A percentile compares a stretch with the other conserved stretches of the same genome.
phyloP scores from a whole-genome alignment of 2,888 invertebrate species.

The Leucozona laternaria region DNA sequence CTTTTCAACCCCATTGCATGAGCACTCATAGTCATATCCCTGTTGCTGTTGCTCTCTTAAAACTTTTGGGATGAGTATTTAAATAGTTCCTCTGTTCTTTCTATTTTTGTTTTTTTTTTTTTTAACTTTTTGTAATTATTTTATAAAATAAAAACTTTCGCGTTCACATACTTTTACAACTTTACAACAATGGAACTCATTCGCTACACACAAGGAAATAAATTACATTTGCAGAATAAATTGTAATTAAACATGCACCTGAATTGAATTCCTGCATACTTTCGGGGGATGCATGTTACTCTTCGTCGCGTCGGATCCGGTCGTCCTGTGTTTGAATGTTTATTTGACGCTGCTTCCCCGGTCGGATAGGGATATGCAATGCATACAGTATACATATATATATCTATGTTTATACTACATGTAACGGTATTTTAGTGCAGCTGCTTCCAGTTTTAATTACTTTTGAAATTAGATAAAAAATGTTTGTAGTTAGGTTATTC shows the following conservation, averaged over 20 bases:
- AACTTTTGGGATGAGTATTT: constrained; percentile 67
- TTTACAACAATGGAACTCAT: constrained; percentile 62
- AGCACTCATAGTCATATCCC: constrained; percentile 21
- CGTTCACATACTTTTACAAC: constrained; percentile 64
- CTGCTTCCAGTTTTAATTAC: constrained; percentile 74
- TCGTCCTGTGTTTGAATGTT: constrained; percentile 1
- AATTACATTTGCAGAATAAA: constrained; percentile 75
- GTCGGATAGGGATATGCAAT: neutral
- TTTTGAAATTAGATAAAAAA: constrained; percentile 76
- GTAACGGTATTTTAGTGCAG: constrained; percentile 66
- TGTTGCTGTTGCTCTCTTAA: constrained; percentile 55
- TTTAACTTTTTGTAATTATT: neutral
- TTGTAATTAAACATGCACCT: constrained; percentile 76
- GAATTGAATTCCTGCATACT: constrained; percentile 74
- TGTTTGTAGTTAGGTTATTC: constrained; percentile 73
- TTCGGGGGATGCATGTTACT: constrained; percentile 15
- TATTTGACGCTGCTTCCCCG: constrained; percentile 5
- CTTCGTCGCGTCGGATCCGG: neutral
- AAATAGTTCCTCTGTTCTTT: constrained; percentile 54
- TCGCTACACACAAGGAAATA: constrained; percentile 70
- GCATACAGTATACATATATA: neutral
- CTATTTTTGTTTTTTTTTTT: neutral
- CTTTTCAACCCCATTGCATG: constrained; percentile 60
- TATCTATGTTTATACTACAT: no score
- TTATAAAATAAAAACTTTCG: constrained; percentile 50